Percentiles rank a stretch among this genome's conserved stretches.
Evolutionary conservation across 2,888 invertebrate genomes (phyloP).

Genomic region (Agrochola circellaris): DNA sequence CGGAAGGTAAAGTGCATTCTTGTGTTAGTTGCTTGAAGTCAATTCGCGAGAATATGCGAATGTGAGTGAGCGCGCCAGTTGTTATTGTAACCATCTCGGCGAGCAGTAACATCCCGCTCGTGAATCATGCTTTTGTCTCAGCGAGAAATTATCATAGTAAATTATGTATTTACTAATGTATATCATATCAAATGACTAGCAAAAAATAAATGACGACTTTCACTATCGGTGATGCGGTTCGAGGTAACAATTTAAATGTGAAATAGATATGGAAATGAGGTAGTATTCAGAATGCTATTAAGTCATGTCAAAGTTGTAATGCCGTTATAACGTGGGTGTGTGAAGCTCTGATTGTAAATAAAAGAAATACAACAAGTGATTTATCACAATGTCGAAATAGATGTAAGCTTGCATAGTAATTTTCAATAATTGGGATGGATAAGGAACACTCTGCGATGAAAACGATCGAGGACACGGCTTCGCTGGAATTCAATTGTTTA

Average conservation of each 20-base stretch:
- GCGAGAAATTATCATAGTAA: slow-evolving; percentile 68
- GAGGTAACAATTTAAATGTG: slow-evolving; percentile 65
- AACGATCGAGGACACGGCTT: slow-evolving; percentile 18
- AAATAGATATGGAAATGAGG: slow-evolving; percentile 66
- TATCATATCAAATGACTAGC: slow-evolving; percentile 60
- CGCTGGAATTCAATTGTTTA: slow-evolving; percentile 82
- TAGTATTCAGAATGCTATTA: slow-evolving; percentile 64
- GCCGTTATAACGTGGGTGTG: slow-evolving; percentile 66
- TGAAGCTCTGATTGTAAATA: slow-evolving; percentile 56
- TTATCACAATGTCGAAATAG: slow-evolving; percentile 27
- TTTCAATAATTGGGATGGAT: slow-evolving; percentile 7
- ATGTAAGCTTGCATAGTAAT: slow-evolving; percentile 13
- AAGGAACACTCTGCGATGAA: slow-evolving; percentile 1
- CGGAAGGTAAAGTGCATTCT: slow-evolving; percentile 88
- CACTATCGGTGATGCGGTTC: slow-evolving; percentile 63
- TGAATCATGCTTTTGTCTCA: slow-evolving; percentile 76
- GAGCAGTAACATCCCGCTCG: slow-evolving; percentile 59
- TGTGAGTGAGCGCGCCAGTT: slow-evolving; percentile 73
- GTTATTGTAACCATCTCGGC: slow-evolving; percentile 74
- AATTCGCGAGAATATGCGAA: slow-evolving; percentile 88
- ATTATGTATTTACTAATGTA: slow-evolving; percentile 62
- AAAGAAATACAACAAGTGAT: slow-evolving; percentile 44
- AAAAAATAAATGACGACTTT: slow-evolving; percentile 65
- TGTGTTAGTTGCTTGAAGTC: slow-evolving; percentile 84
- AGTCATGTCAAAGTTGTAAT: slow-evolving; percentile 62